Evolutionary conservation across 2,888 invertebrate genomes (phyloP), one percentile per base, ranked within the genome.

Genomic region (Scrobipalpa atriplicella): DNA sequence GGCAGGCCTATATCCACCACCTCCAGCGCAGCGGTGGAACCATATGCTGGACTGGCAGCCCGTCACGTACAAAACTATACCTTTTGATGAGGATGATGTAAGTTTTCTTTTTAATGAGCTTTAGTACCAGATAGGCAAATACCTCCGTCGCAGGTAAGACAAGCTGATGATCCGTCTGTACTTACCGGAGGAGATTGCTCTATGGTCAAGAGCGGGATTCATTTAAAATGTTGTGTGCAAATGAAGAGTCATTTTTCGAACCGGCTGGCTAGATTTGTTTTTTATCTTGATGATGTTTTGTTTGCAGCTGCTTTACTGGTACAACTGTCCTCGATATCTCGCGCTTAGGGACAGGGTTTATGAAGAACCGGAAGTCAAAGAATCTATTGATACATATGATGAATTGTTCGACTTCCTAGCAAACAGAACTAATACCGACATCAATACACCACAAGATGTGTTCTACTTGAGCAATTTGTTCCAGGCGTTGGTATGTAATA

Each of bases 1-100:
- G 67, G 94, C 96, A 1, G 96, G 95, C 0, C 78, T 97, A 29
- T 97, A 94, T 80, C 95, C 95, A 2, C 95, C 96, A 0, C 78
- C 81, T 16, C 82, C 79, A 0, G 78, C 86, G 0, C 94, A 95
- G 76, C 84, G 78, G 68, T 95, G 95, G 95, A 93, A 94, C 70
- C 79, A 86, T 0, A 76, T 85, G 19, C 75, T 95, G 47, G 80
- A 90, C 63, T 96, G 96, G 96, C 95, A 95, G 76, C 96, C 96
- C 0, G 93, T 96, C 36, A 95, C 96, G 0, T 90, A 90, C 68
- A 75, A 86, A 68, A 90, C 90, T 0, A 67, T 78, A n/a, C 81
- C 85, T 6, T 77, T 68, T 60, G 77, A 79, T 2, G 79, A 79
- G 7, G 93, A 93, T 67, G 89, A 93, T 73, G 93, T 93, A 74